Conservation (phyloP, 2,113 vertebrate genomes). For the Meleagris gallopavo region DNA sequence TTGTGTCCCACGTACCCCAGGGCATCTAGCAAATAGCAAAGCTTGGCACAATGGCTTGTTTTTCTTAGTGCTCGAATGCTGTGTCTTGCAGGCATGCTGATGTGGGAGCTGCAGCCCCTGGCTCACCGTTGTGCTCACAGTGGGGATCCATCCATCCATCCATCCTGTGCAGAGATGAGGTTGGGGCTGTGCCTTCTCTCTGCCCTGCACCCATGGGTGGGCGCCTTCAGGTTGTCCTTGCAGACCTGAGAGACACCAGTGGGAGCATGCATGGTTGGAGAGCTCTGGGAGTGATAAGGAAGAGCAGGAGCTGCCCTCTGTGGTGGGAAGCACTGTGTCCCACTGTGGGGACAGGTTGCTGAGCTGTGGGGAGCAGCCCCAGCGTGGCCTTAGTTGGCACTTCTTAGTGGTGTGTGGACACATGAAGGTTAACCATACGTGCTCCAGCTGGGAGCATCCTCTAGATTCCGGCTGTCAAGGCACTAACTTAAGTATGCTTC, state of each 20-base stretch:
- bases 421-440: background rate
- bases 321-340: background rate
- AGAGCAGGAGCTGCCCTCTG: background rate
- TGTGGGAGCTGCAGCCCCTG: background rate
- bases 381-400: background rate
- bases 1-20: fast-evolving
- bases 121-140: too few species aligned
- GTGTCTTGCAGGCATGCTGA: background rate
- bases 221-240: background rate
- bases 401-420: background rate
- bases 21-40: background rate
- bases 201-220: background rate
- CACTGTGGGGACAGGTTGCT: background rate
- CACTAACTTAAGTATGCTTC: background rate
- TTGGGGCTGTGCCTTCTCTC: background rate
- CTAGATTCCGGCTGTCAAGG: background rate
- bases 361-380: background rate
- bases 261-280: fast-evolving
- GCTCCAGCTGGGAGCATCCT: background rate
- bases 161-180: background rate
- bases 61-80: background rate
- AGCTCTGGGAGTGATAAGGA: background rate
- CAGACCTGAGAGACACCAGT: background rate
- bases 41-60: background rate
- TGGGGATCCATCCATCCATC: background rate